Conservation (phyloP, 2,797 vertebrate genomes). For the Onychomys arenicola region DNA sequence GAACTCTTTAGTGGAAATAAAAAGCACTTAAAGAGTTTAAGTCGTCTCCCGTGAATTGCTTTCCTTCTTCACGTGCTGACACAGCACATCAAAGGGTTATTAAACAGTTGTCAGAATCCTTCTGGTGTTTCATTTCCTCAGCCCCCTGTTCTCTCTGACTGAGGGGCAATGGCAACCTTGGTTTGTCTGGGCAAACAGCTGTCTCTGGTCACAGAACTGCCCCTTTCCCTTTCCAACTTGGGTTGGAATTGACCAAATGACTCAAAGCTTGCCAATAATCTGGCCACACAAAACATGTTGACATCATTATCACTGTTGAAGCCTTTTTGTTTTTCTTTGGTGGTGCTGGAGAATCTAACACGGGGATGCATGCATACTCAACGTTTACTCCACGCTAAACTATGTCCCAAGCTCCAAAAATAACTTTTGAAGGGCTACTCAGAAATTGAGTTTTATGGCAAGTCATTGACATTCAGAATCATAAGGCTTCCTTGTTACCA, state of each 20-base stretch:
- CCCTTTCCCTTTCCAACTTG: neutral
- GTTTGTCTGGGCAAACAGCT: neutral
- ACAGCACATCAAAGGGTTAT: neutral
- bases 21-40: constrained; percentile 22
- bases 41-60: constrained; percentile 6
- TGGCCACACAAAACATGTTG: neutral
- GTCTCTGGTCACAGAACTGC: neutral
- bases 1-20: constrained; percentile 17
- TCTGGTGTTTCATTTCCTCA: neutral
- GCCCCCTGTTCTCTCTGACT: neutral
- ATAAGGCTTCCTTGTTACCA: neutral
- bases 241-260: constrained; percentile 1
- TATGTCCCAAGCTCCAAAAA: neutral
- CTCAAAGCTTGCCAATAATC: neutral
- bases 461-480: neutral
- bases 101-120: neutral
- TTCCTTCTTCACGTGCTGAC: neutral
- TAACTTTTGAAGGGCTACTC: constrained; percentile 29
- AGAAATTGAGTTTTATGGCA: constrained; percentile 43
- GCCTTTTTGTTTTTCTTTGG: neutral
- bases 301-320: neutral
- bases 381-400: neutral
- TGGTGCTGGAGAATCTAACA: neutral
- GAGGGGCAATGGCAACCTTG: neutral
- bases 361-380: neutral